A percentile compares a stretch with the other conserved stretches of the same genome.
These are phyloP conservation scores for Oscheius sp. DNA, from an alignment of 2,888 invertebrate species.

Conservation along the genomic window DNA sequence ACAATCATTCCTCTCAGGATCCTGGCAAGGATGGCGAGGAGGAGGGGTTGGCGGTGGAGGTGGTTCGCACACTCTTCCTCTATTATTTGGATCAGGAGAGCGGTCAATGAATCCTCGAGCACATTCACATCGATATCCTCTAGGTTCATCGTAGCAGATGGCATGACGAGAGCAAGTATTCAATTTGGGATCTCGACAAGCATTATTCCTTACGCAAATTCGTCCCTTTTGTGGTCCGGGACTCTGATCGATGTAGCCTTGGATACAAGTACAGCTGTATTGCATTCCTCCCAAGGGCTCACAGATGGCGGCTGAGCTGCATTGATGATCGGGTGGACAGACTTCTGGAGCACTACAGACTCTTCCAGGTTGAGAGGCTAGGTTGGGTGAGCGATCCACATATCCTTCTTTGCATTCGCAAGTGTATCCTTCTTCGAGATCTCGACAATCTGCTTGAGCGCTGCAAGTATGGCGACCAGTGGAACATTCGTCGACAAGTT, in stretches of 20 bases:
- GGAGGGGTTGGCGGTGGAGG: constrained; percentile 64
- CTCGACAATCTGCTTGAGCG: constrained; percentile 69
- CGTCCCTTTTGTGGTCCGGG: constrained; percentile 59
- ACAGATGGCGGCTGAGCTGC: constrained; percentile 69
- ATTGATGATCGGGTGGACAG: constrained; percentile 69
- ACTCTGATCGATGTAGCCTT: constrained; percentile 67
- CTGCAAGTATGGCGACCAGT: constrained; percentile 65
- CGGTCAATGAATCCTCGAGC: constrained; percentile 64
- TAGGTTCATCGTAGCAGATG: constrained; percentile 65
- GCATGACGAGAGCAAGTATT: constrained; percentile 69
- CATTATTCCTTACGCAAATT: constrained; percentile 68
- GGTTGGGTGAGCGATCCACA: constrained; percentile 68
- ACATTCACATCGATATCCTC: constrained; percentile 69
- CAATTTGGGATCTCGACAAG: constrained; percentile 67
- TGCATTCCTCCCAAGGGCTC: constrained; percentile 68
- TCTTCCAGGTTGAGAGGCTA: constrained; percentile 66
- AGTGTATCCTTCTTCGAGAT: constrained; percentile 68
- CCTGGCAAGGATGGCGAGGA: constrained; percentile 69
- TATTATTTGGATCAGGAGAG: constrained; percentile 55
- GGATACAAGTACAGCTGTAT: constrained; percentile 69
- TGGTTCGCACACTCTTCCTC: constrained; percentile 68
- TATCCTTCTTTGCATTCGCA: constrained; percentile 70
- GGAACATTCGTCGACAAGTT: constrained; percentile 65
- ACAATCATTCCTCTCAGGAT: constrained; percentile 68
- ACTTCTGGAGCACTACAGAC: constrained; percentile 68